A percentile compares a stretch with the other conserved stretches of the same genome.
Conservation (phyloP, 1,140 invertebrate species). For the Rhynchophorus ferrugineus region DNA sequence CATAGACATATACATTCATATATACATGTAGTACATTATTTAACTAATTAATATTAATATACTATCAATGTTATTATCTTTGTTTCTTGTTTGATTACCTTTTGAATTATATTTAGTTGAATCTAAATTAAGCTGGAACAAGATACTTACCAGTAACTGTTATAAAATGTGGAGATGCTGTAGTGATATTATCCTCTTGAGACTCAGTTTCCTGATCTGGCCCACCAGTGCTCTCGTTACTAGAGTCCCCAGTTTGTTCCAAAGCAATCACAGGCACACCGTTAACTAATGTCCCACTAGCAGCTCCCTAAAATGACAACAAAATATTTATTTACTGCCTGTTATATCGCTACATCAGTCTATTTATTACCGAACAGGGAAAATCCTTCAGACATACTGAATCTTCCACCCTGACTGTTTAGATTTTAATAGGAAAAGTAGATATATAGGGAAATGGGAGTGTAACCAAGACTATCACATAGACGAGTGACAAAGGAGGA, state of each 20-base stretch:
- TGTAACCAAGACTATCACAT: too few relatives aligned
- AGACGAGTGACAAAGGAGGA: too few relatives aligned
- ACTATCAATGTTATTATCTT: too few relatives aligned
- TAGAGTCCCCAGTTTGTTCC: slow-evolving; percentile 39
- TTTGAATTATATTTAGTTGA: too few relatives aligned
- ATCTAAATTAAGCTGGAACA: too few relatives aligned
- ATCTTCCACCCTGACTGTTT: not conserved
- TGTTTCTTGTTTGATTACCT: too few relatives aligned
- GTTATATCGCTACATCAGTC: not conserved
- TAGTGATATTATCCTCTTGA: slow-evolving; percentile 37
- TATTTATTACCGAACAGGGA: too few relatives aligned
- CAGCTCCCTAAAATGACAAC: slow-evolving; percentile 12
- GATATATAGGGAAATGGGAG: too few relatives aligned
- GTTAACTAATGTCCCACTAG: slow-evolving; percentile 34
- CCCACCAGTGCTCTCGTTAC: slow-evolving; percentile 39
- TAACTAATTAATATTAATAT: too few relatives aligned
- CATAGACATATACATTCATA: too few relatives aligned
- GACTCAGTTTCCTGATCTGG: slow-evolving; percentile 34
- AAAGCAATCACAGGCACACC: slow-evolving; percentile 40
- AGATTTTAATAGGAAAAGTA: not conserved
- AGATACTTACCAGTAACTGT: slow-evolving; percentile 40
- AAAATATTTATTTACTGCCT: not conserved
- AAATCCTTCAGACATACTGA: not conserved
- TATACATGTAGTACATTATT: too few relatives aligned
- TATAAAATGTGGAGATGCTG: slow-evolving; percentile 39